Conservation (phyloP, 2,113 vertebrate genomes). For the Nymphicus hollandicus region DNA sequence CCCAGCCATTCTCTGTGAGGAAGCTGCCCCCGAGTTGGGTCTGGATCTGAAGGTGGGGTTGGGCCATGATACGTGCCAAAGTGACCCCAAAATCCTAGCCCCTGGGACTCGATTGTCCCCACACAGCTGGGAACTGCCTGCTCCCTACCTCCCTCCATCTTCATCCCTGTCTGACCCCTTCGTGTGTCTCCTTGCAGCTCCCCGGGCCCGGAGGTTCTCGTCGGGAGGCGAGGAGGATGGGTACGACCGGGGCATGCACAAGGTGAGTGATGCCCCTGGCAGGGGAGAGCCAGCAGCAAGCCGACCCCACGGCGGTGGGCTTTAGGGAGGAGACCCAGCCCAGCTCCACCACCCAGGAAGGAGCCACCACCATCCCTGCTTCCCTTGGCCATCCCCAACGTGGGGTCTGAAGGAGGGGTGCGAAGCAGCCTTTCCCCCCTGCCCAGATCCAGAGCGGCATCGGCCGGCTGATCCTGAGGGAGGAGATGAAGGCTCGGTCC, state of each 20-base stretch:
- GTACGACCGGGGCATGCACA: conserved; percentile 83
- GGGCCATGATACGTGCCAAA: not conserved
- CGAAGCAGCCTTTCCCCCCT: rapidly evolving
- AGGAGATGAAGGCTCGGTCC: conserved; percentile 98
- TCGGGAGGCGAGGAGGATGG: conserved; percentile 84
- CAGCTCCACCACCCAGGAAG: not conserved
- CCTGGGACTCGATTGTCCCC: not conserved
- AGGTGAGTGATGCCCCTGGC: conserved; percentile 61
- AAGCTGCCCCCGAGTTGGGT: rapidly evolving
- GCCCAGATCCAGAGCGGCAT: conserved; percentile 93
- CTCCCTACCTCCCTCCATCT: not conserved
- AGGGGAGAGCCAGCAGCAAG: not conserved
- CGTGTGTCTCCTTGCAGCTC: conserved; percentile 63
- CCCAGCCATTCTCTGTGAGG: not conserved
- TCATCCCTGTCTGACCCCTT: not conserved
- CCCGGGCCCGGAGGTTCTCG: conserved; percentile 81
- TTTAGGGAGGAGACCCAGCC: not conserved
- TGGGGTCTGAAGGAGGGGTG: not conserved
- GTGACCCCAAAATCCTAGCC: not conserved
- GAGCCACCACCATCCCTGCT: not conserved
- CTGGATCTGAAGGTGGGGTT: not conserved
- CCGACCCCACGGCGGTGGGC: rapidly evolving
- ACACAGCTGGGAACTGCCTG: not conserved
- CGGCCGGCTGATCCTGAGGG: conserved; percentile 95
- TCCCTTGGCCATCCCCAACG: not conserved